phyloP scores from a whole-genome alignment of 1,140 invertebrate genomes.

The Oreohelix idahoensis region DNA sequence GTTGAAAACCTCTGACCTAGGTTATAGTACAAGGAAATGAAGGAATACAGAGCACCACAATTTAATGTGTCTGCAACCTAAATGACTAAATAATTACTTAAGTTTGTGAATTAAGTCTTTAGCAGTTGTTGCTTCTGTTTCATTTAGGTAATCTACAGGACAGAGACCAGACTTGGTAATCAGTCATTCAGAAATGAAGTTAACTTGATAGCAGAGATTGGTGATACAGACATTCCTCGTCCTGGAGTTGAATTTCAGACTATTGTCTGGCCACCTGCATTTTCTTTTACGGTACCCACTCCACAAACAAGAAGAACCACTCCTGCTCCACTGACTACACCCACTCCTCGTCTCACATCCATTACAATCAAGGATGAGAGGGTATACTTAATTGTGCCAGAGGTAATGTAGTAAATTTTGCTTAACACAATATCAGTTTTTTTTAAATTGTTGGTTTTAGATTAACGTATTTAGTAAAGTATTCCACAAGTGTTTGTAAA shows the following conservation, averaged over 20 bases:
- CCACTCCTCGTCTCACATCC: conserved; percentile 4
- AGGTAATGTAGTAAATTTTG: neutral
- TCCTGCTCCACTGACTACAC: neutral
- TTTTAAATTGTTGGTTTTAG: too few species aligned
- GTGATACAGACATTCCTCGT: neutral
- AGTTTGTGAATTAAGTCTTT: too few species aligned
- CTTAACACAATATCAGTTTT: too few species aligned
- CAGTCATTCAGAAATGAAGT: neutral
- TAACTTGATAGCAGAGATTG: neutral
- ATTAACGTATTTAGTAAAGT: too few species aligned
- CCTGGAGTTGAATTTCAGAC: neutral
- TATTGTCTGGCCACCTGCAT: neutral
- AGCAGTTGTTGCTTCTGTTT: too few species aligned
- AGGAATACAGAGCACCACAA: too few species aligned
- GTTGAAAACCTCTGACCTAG: too few species aligned
- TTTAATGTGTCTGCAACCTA: too few species aligned
- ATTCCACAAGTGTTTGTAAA: too few species aligned
- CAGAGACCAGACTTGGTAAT: neutral
- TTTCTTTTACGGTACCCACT: neutral
- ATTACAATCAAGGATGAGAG: conserved; percentile 33
- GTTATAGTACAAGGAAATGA: too few species aligned
- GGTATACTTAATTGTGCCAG: neutral
- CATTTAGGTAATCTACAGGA: neutral
- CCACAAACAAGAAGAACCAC: neutral
- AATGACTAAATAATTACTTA: too few species aligned